Evolutionary conservation across 2,888 invertebrate species (phyloP), one percentile per base, ranked within the genome.

Genomic region (Microplitis manilae): DNA sequence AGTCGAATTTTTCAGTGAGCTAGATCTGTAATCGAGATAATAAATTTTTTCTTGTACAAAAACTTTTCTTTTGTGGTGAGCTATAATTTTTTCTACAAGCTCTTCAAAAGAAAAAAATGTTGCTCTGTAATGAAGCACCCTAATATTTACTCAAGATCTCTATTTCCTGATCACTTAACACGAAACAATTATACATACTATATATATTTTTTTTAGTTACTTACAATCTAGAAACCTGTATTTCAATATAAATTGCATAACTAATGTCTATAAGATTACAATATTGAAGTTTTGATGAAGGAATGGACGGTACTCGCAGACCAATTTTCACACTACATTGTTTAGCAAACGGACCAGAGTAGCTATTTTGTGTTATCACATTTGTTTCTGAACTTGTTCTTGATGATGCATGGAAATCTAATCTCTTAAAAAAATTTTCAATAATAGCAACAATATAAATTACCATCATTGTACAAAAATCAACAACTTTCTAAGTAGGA

Each of bases 251-350:
- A 5, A 86, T 70, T 17, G 68, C 72, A 77, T 87, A 87, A 20
- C 83, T 79, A 8, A 87, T 79, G 73, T 86, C 83, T 68, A 87
- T 87, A 13, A 87, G 80, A 41, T 79, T 76, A 73, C 87, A 87
- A 67, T 83, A 79, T n/a, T 81, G 80, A 5, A 87, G 79, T 79
- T 81, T 80, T 5, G 86, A 84, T 6, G 84, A 84, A 4, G 85
- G 85, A 5, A 86, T 73, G 6, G 85, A 76, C 8, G 87, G 87
- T n/a, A 87, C 80, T 71, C 79, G 82, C 8, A 87, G 50, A 39
- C 70, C 73, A 17, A 81, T 50, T 13, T 20, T 38, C 1, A 79
- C 73, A 13, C 68, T 74, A 30, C 65, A 61, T 5, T 72, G 75
- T 20, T 59, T 75, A 38, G 50, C 65, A 59, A 81, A 80, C n/a